Conservation (phyloP, 2,888 invertebrate genomes). For the Ernsta delagoae region DNA sequence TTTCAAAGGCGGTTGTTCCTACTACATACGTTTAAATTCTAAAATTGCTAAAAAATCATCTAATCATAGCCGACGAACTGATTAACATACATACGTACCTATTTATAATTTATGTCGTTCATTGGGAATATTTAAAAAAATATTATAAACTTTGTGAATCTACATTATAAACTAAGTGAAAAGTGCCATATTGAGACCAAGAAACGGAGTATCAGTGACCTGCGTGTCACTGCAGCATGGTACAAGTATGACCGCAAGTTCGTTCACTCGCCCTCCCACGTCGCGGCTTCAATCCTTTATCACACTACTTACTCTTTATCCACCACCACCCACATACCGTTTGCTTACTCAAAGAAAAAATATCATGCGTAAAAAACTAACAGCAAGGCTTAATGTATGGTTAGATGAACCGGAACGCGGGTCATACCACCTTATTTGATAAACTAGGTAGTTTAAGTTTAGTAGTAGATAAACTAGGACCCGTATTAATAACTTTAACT, state of each 20-base stretch:
- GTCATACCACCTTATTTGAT: constrained; percentile 3
- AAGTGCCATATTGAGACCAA: not conserved
- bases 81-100: too few relatives aligned
- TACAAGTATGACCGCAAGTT: constrained; percentile 27
- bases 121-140: too few relatives aligned
- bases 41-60: too few relatives aligned
- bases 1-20: too few relatives aligned
- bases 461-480: too few relatives aligned
- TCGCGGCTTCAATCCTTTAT: constrained; percentile 14
- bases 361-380: not conserved
- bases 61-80: too few relatives aligned
- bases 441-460: not conserved
- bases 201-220: not conserved
- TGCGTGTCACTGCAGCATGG: constrained; percentile 7
- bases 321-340: constrained; percentile 15
- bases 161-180: not conserved
- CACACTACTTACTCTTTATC: constrained; percentile 10
- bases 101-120: too few relatives aligned
- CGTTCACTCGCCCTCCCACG: constrained; percentile 39
- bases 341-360: constrained; percentile 9
- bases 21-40: too few relatives aligned
- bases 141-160: too few relatives aligned
- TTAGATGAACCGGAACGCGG: constrained; percentile 10
- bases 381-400: too few relatives aligned
- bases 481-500: too few relatives aligned